Evolutionary conservation across 2,888 invertebrate species (phyloP).

Genomic region (Harpalus rufipes): DNA sequence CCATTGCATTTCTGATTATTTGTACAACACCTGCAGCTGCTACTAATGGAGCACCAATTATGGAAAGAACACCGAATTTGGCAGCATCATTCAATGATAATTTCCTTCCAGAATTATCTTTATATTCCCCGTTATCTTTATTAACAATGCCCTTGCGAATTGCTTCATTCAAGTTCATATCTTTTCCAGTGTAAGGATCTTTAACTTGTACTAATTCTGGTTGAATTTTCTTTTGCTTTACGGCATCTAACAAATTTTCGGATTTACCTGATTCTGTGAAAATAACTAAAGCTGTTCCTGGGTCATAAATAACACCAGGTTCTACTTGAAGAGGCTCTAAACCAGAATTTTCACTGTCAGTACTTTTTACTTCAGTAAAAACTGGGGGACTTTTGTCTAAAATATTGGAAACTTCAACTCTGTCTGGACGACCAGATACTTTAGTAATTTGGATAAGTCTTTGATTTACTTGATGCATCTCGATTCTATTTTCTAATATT

Average conservation of each 20-base stretch:
- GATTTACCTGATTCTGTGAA: slow-evolving; percentile 86
- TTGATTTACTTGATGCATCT: slow-evolving; percentile 79
- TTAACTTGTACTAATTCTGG: slow-evolving; percentile 83
- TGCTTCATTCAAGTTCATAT: slow-evolving; percentile 87
- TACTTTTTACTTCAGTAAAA: slow-evolving; percentile 78
- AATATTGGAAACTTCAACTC: slow-evolving; percentile 84
- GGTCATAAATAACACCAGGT: slow-evolving; percentile 88
- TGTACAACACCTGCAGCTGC: slow-evolving; percentile 85
- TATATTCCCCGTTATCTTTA: slow-evolving; percentile 84
- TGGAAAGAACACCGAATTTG: slow-evolving; percentile 87
- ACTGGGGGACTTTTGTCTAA: slow-evolving; percentile 77
- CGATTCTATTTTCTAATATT: slow-evolving; percentile 80
- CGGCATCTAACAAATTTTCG: slow-evolving; percentile 86
- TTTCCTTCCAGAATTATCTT: slow-evolving; percentile 82
- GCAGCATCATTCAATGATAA: slow-evolving; percentile 87
- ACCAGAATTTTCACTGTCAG: slow-evolving; percentile 76
- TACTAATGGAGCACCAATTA: slow-evolving; percentile 87
- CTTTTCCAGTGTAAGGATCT: slow-evolving; percentile 84
- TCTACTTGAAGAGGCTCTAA: slow-evolving; percentile 86
- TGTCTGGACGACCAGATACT: slow-evolving; percentile 85
- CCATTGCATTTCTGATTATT: slow-evolving; percentile 82
- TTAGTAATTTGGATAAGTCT: slow-evolving; percentile 86
- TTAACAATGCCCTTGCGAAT: slow-evolving; percentile 87
- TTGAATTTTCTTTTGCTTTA: slow-evolving; percentile 87
- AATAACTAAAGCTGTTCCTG: slow-evolving; percentile 86